Evolutionary conservation across 2,113 vertebrate species (phyloP).

Genomic region (Neopipo cinnamomea): DNA sequence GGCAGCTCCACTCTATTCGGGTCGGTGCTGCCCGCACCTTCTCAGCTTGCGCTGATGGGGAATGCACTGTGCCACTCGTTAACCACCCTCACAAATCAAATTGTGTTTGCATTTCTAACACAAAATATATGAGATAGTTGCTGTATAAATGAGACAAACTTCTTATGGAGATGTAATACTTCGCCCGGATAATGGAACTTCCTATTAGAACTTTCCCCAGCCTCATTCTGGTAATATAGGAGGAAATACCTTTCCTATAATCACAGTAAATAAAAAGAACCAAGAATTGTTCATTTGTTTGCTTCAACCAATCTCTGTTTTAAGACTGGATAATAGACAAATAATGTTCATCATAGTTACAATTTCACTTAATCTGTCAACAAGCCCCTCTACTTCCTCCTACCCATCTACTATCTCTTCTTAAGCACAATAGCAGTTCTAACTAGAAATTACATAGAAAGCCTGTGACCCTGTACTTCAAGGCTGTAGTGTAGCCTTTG

Average conservation of each 20-base stretch:
- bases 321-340: neutral
- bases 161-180: neutral
- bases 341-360: neutral
- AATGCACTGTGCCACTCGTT: fast-evolving
- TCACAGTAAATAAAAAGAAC: neutral
- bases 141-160: neutral
- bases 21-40: neutral
- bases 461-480: neutral
- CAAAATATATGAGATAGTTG: neutral
- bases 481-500: neutral
- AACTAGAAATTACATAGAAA: neutral
- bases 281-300: neutral
- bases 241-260: neutral
- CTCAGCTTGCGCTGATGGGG: neutral
- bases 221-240: neutral
- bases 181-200: neutral
- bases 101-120: neutral
- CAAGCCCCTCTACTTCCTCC: neutral
- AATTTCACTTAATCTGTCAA: neutral
- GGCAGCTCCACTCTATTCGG: fast-evolving
- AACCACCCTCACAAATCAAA: fast-evolving
- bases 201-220: neutral
- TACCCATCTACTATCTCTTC: neutral
- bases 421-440: neutral
- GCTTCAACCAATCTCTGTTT: neutral